Evolutionary conservation across 2,888 invertebrate genomes (phyloP), one percentile per base, ranked within the genome.

Genomic region (Stegana nigrithorax): DNA sequence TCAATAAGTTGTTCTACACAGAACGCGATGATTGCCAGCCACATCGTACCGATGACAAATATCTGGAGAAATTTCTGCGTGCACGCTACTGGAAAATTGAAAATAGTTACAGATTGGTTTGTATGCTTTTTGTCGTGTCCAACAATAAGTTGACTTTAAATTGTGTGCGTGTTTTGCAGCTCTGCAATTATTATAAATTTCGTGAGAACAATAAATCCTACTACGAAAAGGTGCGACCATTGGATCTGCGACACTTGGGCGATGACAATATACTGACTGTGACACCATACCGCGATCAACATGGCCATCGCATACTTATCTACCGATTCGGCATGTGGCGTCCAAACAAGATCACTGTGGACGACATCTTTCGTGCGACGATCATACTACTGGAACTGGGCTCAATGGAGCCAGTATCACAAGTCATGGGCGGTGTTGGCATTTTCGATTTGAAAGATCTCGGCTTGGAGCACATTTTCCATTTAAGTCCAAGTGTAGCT

Each of bases 241-340:
- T 90, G 60, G 88, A 91, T 47, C 84, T 94, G 69, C 86, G 87
- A 27, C 86, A 85, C 63, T 87, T 93, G 7, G 93, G 92, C 0
- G 91, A 92, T 17, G 88, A 90, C 7, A 88, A 90, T 66, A 87
- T 93, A 2, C 87, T 94, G 45, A 88, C 90, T 0, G 93, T 92
- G 2, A 91, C 93, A 0, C 92, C 93, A 0, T 93, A 93, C 78
- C 88, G 90, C 27, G 93, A 93, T 68, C 92, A 92, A 80, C 88
- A 89, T 64, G 93, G 92, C 2, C 87, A 91, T 64, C 87, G 94
- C 57, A 87, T 93, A 69, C 62, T 85, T 47, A 87, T 93, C 55
- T 92, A 91, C 80, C 90, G 92, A 81, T 87, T 93, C 70, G 92
- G 92, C 32, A 89, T 91, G 69, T 94, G 94, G 94, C 89, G 92